Conservation (phyloP, 2,113 vertebrate genomes). For the Carassius gibelio region DNA sequence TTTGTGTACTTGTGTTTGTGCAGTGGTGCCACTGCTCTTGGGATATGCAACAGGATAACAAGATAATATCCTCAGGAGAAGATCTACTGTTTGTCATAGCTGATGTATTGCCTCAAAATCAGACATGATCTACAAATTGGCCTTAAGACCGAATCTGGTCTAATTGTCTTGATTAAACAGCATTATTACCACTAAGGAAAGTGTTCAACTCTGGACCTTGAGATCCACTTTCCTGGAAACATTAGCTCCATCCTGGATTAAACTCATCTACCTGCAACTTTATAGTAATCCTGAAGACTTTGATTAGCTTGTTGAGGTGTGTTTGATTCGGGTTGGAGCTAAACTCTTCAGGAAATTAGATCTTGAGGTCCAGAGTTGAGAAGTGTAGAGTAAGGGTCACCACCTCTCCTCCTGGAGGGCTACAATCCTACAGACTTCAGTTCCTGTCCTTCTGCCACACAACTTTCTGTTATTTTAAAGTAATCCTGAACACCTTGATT, state of each 20-base stretch:
- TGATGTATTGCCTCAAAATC: slow-evolving; percentile 58
- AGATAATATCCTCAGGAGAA: slow-evolving; percentile 67
- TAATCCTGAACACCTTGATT: background rate
- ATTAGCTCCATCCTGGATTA: background rate
- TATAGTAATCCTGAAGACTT: background rate
- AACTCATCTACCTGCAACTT: background rate
- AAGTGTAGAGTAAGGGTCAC: background rate
- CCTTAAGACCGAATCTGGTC: background rate
- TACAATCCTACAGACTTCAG: background rate
- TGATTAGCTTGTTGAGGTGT: background rate
- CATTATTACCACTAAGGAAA: background rate
- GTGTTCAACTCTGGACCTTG: background rate
- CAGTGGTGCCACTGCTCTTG: slow-evolving; percentile 9
- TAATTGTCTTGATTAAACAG: background rate
- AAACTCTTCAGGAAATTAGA: background rate
- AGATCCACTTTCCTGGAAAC: background rate
- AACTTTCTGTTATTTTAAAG: background rate
- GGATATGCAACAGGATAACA: slow-evolving; percentile 54
- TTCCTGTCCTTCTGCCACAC: background rate
- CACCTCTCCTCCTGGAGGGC: background rate
- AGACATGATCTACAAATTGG: background rate
- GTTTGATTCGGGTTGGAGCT: background rate
- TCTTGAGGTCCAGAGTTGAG: background rate
- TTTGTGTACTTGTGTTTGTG: slow-evolving; percentile 53
- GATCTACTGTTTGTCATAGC: slow-evolving; percentile 61